Percentiles rank a stretch among this genome's conserved stretches.
phyloP scores from a whole-genome alignment of 2,113 vertebrate species.

The Petromus typicus region DNA sequence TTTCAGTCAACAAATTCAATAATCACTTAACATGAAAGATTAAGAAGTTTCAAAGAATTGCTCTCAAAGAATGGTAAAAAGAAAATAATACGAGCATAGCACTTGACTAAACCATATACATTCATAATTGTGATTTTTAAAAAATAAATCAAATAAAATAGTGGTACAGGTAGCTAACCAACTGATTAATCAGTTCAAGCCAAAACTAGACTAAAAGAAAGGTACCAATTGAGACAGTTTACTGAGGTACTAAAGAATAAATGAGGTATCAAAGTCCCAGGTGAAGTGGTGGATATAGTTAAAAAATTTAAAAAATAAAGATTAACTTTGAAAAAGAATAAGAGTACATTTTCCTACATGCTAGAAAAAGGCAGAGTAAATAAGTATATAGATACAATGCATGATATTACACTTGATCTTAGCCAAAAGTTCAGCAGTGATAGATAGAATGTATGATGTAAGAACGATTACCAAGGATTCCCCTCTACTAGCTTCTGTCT shows the following conservation, averaged over 20 bases:
- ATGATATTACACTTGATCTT: neutral
- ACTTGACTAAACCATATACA: neutral
- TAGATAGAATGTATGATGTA: neutral
- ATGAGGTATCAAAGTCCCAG: neutral
- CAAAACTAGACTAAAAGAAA: neutral
- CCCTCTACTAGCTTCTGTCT: neutral
- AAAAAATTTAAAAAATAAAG: neutral
- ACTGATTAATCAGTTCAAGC: neutral
- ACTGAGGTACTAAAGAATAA: neutral
- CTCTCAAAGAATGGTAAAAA: neutral
- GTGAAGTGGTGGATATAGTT: neutral
- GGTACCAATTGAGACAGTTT: neutral
- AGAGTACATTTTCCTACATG: neutral
- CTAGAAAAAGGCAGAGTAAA: neutral
- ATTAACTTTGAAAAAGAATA: neutral
- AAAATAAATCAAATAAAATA: neutral
- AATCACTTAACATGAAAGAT: slow-evolving; percentile 2
- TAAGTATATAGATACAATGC: neutral
- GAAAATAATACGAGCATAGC: neutral
- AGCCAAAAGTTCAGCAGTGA: too few species aligned
- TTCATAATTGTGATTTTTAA: neutral
- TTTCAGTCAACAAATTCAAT: neutral
- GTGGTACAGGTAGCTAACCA: neutral
- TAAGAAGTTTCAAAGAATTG: neutral
- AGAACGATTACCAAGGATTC: neutral